Base-by-base conservation (phyloP, 2,113 vertebrate genomes). In the Condylura cristata region DNA sequence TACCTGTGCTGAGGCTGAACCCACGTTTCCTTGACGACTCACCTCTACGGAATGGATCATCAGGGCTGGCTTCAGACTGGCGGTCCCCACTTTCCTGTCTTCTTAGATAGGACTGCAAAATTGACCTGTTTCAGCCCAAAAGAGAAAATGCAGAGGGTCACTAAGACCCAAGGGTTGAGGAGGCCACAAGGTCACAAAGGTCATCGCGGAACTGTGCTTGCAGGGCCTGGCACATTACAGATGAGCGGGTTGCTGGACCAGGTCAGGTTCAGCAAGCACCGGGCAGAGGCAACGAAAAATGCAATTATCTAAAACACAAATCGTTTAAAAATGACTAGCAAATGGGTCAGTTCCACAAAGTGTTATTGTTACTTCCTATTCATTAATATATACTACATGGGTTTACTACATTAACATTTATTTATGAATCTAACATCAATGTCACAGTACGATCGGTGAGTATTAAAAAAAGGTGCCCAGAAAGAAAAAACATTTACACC, bases 11-110 rank as follows among this genome's bases (percentile, higher is more conserved):
- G 2, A 51, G 26, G 32, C 18, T 41, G 51, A 89, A 53, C 1
- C 8, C n/a, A 72, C 63, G 70, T 14, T 60, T 34, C 32, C 6
- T 1, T 7, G 16, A 34, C 28, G 28, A 3, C 98, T 97, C 80
- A 99, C 99, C 99, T 99, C 98, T 99, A 26, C 98, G 97, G 95
- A 99, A 99, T 1, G 99, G 99, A 92, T 99, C 98, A 34, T 70
- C 98, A 13, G 95, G 32, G 22, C 26, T 80, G 11, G 79, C 91
- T 87, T 91, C 95, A n/a, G 89, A 85, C 30, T 88, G 97, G 70
- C 58, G 78, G 51, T 98, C 97, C 4, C 97, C 97, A n/a, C 96
- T 98, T 95, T 98, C 98, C 12, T 99, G 99, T 94, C 98, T 99
- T 96, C 98, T 99, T 53, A 99, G 97, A 94, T 99, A 99, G 91